phyloP scores from a whole-genome alignment of 2,888 invertebrate genomes.

The Tiliacea citrago region DNA sequence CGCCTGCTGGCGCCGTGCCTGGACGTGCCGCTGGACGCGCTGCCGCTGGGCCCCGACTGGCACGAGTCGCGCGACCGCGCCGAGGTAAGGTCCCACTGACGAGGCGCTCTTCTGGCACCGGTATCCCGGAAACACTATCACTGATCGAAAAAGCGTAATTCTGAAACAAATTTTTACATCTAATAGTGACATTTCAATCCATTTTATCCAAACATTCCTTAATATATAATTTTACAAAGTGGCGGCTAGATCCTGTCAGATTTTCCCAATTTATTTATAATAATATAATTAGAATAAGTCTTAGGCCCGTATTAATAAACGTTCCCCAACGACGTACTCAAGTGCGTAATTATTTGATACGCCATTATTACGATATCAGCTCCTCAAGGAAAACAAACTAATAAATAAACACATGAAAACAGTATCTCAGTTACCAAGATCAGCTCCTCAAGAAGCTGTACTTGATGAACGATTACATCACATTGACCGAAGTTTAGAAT shows the following conservation, averaged over 20 bases:
- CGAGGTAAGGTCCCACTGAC: constrained; percentile 60
- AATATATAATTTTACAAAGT: not conserved
- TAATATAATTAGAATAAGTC: not conserved
- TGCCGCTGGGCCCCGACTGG: constrained; percentile 90
- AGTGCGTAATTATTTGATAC: too few relatives aligned
- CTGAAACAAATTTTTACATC: not conserved
- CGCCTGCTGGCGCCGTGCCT: constrained; percentile 94
- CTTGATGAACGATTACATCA: too few relatives aligned
- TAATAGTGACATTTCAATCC: not conserved
- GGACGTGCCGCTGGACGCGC: constrained; percentile 94
- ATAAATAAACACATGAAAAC: too few relatives aligned
- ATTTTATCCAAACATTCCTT: not conserved
- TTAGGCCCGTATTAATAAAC: too few relatives aligned
- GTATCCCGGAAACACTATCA: not conserved
- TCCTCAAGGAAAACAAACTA: too few relatives aligned
- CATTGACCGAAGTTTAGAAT: too few relatives aligned
- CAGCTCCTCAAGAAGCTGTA: too few relatives aligned
- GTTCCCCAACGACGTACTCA: too few relatives aligned
- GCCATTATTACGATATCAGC: too few relatives aligned
- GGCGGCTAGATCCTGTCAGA: too few relatives aligned
- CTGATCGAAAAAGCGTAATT: not conserved
- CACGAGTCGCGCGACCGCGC: constrained; percentile 72
- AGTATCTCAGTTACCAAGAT: too few relatives aligned
- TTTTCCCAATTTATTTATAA: not conserved
- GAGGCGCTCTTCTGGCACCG: not conserved